Conservation (phyloP, 2,888 invertebrate genomes). For the Tiliacea aurago region DNA sequence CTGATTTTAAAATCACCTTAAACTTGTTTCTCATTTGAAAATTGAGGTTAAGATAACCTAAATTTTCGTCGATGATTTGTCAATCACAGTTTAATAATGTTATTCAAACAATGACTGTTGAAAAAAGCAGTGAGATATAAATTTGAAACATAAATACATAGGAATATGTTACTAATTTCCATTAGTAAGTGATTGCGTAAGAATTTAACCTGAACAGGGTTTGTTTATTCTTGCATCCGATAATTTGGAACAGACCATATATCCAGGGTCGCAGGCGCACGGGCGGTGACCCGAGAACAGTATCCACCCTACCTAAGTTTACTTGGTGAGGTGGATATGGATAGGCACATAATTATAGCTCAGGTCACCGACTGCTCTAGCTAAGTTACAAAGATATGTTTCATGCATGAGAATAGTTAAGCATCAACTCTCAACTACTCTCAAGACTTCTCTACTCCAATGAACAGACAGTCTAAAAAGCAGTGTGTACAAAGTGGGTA, state of each 20-base stretch:
- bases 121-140: not conserved
- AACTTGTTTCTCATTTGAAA: not conserved
- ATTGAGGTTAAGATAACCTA: not conserved
- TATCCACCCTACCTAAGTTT: not conserved
- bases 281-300: not conserved
- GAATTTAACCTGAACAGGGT: not conserved
- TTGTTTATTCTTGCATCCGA: conserved; percentile 1
- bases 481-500: not conserved
- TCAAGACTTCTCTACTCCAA: not conserved
- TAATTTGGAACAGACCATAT: not conserved
- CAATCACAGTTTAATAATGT: not conserved
- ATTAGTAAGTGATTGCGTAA: not conserved
- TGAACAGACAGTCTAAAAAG: not conserved
- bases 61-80: not conserved
- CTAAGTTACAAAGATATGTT: not conserved
- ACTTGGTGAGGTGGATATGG: not conserved
- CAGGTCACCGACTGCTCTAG: not conserved
- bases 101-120: not conserved
- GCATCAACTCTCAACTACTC: not conserved
- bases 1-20: not conserved
- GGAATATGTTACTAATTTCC: not conserved
- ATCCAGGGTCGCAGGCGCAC: not conserved
- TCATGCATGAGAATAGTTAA: not conserved
- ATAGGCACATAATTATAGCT: not conserved
- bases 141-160: not conserved